Evolutionary conservation across 2,113 vertebrate genomes (phyloP), one percentile per base, ranked within the genome.

Genomic region (Halcyon senegalensis): DNA sequence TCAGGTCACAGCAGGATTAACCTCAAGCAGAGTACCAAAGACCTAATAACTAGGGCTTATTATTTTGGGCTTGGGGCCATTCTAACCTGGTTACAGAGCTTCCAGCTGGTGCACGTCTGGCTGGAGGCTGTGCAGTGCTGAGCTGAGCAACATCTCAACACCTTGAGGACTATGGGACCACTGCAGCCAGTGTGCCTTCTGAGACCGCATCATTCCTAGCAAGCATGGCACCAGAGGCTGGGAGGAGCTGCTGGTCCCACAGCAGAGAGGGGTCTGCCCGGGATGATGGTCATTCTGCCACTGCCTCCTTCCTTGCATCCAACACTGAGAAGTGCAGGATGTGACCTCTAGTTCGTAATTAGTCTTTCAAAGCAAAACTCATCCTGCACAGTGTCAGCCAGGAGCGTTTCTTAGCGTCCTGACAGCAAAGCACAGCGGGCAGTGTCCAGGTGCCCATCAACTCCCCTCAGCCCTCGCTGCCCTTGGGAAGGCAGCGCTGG

Each of bases 81-180:
- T 2, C 48, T 85, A 64, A 82, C 78, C 84, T 91, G 78, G 74
- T 69, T 21, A 30, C 39, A 41, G 73, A 63, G 81, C 77, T 89
- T 5, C 16, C 84, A 44, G 53, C 51, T 68, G 90, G 74, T 44
- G 55, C 41, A 28, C 0, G 7, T 18, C 84, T 91, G 84, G n/a
- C 73, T 64, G 77, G 51, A 25, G 28, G 41, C 60, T 48, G 37
- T 16, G 55, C 69, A 31, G 31, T 0, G 51, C 51, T 59, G 77
- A 1, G 31, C 60, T 27, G 46, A 67, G 84, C 73, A 59, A n/a
- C 16, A 19, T 3, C 37, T 13, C 59, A 27, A 3, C 58, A 60
- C 1, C 33, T 7, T 11, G 39, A 68, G 72, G 21, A 59, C 50
- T 1, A 44, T 0, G 0, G 20, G 27, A 39, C 12, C 3, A 5